phyloP scores from a whole-genome alignment of 2,888 invertebrate species.

The Ormyrus pomaceus region DNA sequence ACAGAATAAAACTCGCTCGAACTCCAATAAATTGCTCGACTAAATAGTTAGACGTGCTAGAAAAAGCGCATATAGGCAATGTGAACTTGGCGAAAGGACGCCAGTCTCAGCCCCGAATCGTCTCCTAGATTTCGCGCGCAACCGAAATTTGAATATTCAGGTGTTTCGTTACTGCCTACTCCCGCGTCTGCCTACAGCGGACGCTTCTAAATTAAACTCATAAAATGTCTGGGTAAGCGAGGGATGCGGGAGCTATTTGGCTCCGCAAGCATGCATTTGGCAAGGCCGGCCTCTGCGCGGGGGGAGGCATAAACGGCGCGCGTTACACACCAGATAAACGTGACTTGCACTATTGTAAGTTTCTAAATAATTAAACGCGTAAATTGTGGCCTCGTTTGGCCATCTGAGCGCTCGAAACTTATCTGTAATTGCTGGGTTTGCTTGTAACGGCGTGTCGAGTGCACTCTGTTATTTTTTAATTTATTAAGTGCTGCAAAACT shows the following conservation, averaged over 20 bases:
- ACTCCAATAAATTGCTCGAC: not conserved
- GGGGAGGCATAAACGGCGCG: not conserved
- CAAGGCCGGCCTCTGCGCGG: not conserved
- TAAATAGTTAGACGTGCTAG: not conserved
- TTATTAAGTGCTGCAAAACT: too few species aligned
- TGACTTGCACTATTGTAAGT: slow-evolving; percentile 29
- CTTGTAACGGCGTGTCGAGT: not conserved
- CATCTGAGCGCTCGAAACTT: not conserved
- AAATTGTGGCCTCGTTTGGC: too few species aligned
- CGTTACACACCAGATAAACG: slow-evolving; percentile 8
- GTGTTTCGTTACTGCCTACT: slow-evolving; percentile 11
- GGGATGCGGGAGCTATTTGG: slow-evolving; percentile 6
- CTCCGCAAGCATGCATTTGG: slow-evolving; percentile 21
- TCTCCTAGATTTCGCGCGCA: slow-evolving; percentile 64
- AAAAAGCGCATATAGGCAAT: not conserved
- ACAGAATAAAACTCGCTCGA: not conserved
- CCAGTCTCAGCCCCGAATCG: slow-evolving; percentile 51
- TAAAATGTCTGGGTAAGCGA: slow-evolving; percentile 64
- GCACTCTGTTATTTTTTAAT: too few species aligned
- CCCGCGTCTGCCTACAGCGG: slow-evolving; percentile 34
- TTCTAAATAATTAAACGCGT: slow-evolving; percentile 25
- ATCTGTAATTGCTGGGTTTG: not conserved
- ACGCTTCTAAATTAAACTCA: slow-evolving; percentile 71
- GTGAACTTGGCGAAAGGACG: slow-evolving; percentile 9
- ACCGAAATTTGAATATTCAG: slow-evolving; percentile 66